Evolutionary conservation across 2,113 vertebrate genomes (phyloP).

Genomic region (Pyrgilauda ruficollis): DNA sequence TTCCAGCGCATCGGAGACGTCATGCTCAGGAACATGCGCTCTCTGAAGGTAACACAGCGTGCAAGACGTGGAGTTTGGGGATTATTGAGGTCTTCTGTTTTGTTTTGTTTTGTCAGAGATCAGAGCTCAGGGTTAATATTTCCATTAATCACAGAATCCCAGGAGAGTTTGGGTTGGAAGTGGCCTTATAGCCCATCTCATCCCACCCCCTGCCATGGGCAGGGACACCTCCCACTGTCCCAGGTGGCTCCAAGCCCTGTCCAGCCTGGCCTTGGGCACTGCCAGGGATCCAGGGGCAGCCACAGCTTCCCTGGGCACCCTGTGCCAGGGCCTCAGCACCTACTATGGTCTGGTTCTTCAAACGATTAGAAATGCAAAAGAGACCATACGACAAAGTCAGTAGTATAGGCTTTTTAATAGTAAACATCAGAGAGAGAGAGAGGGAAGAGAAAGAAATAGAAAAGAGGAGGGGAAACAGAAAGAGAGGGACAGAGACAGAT

Average conservation of each 20-base stretch:
- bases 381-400: not conserved
- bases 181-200: accelerated
- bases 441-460: not conserved
- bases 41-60: slow-evolving; percentile 81
- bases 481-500: not conserved
- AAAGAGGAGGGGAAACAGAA: not conserved
- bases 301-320: not conserved
- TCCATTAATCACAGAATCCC: not conserved
- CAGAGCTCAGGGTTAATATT: not conserved
- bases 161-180: not conserved
- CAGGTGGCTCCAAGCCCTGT: accelerated
- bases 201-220: not conserved
- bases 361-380: not conserved
- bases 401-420: not conserved
- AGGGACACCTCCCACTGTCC: not conserved
- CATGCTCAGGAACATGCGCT: slow-evolving; percentile 88
- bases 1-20: slow-evolving; percentile 89
- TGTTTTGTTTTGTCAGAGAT: not conserved
- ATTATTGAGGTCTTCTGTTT: not conserved
- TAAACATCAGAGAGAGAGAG: not conserved
- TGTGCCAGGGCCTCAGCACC: not conserved
- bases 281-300: not conserved
- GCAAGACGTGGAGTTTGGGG: accelerated
- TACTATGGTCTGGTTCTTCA: not conserved
- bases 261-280: not conserved